Base-by-base conservation (phyloP, 1,140 invertebrate genomes). In the Octopus sinensis region DNA sequence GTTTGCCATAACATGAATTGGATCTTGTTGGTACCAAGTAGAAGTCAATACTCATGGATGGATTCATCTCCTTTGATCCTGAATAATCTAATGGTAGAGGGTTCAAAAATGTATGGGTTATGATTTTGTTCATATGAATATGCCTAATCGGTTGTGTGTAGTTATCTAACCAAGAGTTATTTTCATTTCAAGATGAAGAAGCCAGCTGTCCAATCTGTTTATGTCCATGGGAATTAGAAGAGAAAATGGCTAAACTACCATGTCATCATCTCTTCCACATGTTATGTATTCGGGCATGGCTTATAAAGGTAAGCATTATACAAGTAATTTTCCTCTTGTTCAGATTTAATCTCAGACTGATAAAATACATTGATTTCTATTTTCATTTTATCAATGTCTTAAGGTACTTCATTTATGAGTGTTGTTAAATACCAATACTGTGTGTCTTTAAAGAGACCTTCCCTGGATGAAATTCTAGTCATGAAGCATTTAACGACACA, bases 231-330 rank as follows among this genome's bases (percentile, higher is more conserved):
- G 80, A 86, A 56, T 23, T 79, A 5, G 79, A 80, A 7, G 85
- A 86, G 56, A 13, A 54, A 7, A 80, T 84, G 80, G 81, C 84
- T 12, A 54, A 79, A 54, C 83, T 86, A 13, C 84, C 83, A 54
- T 86, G 85, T 76, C 84, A 84, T 80, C 85, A 86, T 68, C 80
- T 85, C 17, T 86, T 84, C 56, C 85, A 85, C 77, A 83, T 83
- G 43, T 62, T 86, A n/a, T 86, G 85, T 81, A 84, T 86, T 68
- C 82, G 83, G 54, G 85, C 83, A 9, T 86, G 85, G 84, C 79
- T 86, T 6, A 30, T 73, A 76, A 86, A 86, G 80, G 85, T 86
- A 85, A 76, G 54, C 53, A 54, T 78, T 62, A 43, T 83, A n/a
- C 5, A 13, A 17, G 23, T 17, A 23, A 23, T 9, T 76, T 10